phyloP scores from a whole-genome alignment of 2,113 vertebrate genomes.

The Austrofundulus limnaeus region DNA sequence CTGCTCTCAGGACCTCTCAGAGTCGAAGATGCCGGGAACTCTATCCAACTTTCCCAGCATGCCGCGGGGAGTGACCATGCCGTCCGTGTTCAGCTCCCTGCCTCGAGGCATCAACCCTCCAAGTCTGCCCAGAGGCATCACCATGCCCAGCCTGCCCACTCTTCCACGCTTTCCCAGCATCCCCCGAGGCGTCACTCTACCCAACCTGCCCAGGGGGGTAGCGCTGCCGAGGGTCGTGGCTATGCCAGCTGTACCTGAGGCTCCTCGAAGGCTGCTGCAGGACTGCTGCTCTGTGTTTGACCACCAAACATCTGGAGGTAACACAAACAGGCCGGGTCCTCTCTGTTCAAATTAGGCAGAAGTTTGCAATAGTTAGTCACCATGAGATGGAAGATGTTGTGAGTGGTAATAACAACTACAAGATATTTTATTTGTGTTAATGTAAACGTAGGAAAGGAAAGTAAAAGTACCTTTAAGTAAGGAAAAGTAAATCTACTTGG shows the following conservation, averaged over 20 bases:
- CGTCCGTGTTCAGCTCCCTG: conserved; percentile 18
- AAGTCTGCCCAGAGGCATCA: conserved; percentile 37
- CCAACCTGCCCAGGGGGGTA: conserved; percentile 41
- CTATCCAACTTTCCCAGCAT: conserved; percentile 46
- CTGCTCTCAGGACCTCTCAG: background rate
- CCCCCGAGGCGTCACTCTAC: conserved; percentile 37
- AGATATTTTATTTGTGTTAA: too few species aligned
- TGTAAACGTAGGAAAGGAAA: too few species aligned
- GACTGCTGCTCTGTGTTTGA: conserved; percentile 60
- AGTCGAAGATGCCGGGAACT: conserved; percentile 25
- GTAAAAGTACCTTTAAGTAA: too few species aligned
- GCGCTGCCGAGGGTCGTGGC: conserved; percentile 36
- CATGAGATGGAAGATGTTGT: too few species aligned
- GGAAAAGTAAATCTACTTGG: too few species aligned
- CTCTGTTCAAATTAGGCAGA: background rate
- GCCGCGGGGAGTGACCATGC: conserved; percentile 26
- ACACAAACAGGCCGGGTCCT: background rate
- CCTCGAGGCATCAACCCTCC: conserved; percentile 11
- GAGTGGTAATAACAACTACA: too few species aligned
- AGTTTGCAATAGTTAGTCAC: background rate
- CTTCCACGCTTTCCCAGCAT: conserved; percentile 45
- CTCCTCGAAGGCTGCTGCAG: conserved; percentile 55
- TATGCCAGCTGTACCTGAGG: conserved; percentile 38
- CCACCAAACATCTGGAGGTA: conserved; percentile 58
- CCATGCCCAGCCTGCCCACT: conserved; percentile 41